These are phyloP conservation scores for Camelus bactrianus DNA, from an alignment of 2,113 vertebrate genomes.

Conservation along the genomic window DNA sequence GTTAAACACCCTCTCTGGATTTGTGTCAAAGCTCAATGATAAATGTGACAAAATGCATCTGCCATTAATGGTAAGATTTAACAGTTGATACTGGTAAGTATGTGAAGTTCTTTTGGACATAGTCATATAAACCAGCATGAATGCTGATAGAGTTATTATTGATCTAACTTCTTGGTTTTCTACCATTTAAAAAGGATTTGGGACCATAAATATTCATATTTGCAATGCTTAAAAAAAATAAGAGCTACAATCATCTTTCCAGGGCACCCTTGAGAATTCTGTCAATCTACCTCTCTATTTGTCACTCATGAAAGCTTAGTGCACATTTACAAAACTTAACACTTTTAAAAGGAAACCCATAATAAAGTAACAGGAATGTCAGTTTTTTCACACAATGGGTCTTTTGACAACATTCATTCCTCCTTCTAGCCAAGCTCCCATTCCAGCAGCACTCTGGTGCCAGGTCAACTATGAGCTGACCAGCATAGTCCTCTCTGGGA, in stretches of 20 bases:
- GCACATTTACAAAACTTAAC: constrained; percentile 13
- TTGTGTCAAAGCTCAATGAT: constrained; percentile 36
- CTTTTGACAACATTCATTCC: background rate
- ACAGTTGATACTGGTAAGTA: background rate
- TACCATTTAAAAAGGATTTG: constrained; percentile 8
- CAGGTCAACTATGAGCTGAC: background rate
- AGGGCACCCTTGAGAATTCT: background rate
- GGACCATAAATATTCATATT: background rate
- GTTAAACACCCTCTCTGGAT: background rate
- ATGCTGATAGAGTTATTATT: constrained; percentile 4
- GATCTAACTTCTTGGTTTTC: constrained; percentile 29
- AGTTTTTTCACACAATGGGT: background rate
- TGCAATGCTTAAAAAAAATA: background rate
- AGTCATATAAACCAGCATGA: background rate
- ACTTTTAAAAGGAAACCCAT: background rate
- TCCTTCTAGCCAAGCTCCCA: background rate
- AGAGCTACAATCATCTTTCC: background rate
- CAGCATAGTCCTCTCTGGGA: constrained; percentile 14
- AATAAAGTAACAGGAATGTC: background rate
- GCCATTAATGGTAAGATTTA: constrained; percentile 23
- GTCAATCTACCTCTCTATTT: background rate
- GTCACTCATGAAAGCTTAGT: background rate
- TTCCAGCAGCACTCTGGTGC: background rate
- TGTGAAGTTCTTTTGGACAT: background rate
- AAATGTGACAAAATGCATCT: constrained; percentile 28